Evolutionary conservation across 2,797 vertebrate genomes (phyloP), one percentile per base, ranked within the genome.

Genomic region (Phylloscopus collybita): DNA sequence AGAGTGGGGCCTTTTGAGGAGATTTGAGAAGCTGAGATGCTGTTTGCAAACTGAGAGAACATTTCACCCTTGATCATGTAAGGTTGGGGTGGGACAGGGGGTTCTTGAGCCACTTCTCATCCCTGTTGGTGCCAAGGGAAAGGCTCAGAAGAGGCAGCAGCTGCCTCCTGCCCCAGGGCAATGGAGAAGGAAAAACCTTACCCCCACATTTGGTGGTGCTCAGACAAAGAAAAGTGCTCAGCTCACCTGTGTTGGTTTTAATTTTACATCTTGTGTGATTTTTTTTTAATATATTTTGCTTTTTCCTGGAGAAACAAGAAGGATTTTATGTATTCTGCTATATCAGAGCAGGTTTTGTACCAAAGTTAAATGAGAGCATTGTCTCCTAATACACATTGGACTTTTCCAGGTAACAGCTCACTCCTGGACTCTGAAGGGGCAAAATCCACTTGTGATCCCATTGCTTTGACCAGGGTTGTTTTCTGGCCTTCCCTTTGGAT

Each of bases 311-410:
- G 75, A 42, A 87, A 34, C 50, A 57, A 7, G 26, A 27, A 36
- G 62, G 51, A 84, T 81, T 84, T 86, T 66, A n/a, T 91, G 79
- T 67, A 2, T 40, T 71, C 1, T 0, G 8, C 59, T 1, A 26
- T 38, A 38, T 27, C 57, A 60, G 44, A 93, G 92, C 73, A 84
- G 10, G 32, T 73, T 79, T 18, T 45, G 76, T 80, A 2, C 69
- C 64, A 1, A 22, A 83, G 65, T 29, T 49, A 13, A 27, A 29
- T 36, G 75, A 45, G 30, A 47, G 0, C 1, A 0, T 10, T 49
- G 40, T 54, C 30, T 94, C 25, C 60, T 5, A 0, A 4, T 2
- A 2, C 5, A 0, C 25, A 0, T 3, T 59, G 3, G 5, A 0
- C 10, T 69, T 78, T 13, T 23, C 45, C 50, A 70, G 40, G 36